A percentile compares a stretch with the other conserved stretches of the same genome.
Conservation (phyloP, 2,797 vertebrate genomes). For the Discoglossus pictus region DNA sequence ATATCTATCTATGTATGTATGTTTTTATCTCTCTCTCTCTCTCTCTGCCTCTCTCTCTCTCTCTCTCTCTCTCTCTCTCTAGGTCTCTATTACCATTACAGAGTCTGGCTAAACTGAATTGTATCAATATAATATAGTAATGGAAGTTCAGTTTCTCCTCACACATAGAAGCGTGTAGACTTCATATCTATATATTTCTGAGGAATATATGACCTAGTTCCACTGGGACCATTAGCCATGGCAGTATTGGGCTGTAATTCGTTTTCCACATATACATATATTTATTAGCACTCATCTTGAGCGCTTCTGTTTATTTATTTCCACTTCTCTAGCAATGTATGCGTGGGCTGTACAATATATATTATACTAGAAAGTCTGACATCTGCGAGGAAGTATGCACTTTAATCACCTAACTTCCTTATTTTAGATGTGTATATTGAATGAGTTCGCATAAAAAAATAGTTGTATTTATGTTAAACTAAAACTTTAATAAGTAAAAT, state of each 20-base stretch:
- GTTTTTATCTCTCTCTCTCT: no score
- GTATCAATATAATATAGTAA: not conserved
- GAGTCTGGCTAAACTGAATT: not conserved
- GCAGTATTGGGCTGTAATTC: not conserved
- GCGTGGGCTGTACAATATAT: constrained; percentile 2
- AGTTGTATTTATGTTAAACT: no score
- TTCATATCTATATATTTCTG: constrained; percentile 20
- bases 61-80: no score
- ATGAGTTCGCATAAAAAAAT: no score
- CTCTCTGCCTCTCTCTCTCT: no score
- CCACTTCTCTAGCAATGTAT: constrained; percentile 9
- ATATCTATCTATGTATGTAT: no score
- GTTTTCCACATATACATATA: constrained; percentile 5
- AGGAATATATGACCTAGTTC: constrained; percentile 7
- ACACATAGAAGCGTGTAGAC: not conserved
- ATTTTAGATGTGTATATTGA: no score
- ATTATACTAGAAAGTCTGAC: constrained; percentile 5
- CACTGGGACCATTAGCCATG: not conserved
- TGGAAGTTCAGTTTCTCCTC: not conserved
- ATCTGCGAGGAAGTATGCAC: no score
- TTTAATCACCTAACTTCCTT: no score
- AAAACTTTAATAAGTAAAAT: no score
- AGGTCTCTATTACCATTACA: no score
- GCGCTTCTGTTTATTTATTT: constrained; percentile 5
- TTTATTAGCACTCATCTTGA: constrained; percentile 24